Percentiles rank a stretch among this genome's conserved stretches.
These are phyloP conservation scores for Celastrina argiolus DNA, from an alignment of 2,888 invertebrate genomes.

Conservation along the genomic window DNA sequence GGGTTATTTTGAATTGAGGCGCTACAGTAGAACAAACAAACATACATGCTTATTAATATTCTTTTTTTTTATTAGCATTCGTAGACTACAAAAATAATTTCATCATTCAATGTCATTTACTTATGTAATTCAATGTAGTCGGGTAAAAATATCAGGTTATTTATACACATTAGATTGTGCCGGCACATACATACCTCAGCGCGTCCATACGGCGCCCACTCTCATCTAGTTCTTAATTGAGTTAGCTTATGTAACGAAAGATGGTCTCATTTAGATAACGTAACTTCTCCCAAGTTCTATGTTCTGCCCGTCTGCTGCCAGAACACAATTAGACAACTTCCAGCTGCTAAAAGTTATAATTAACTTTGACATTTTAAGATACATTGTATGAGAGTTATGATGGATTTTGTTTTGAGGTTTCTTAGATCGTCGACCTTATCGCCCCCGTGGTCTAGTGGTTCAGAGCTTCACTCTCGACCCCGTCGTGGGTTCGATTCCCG, in stretches of 20 bases:
- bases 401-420: constrained; percentile 14
- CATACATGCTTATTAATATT: no score
- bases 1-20: no score
- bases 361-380: constrained; percentile 33
- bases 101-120: no score
- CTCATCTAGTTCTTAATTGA: constrained; percentile 79
- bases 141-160: not conserved
- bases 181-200: constrained; percentile 47
- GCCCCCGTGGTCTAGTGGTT: no score
- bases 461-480: no score
- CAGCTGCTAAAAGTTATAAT: constrained; percentile 40
- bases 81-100: no score
- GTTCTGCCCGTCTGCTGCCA: constrained; percentile 31
- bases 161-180: no score
- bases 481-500: no score
- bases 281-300: constrained; percentile 48
- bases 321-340: constrained; percentile 55
- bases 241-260: constrained; percentile 79
- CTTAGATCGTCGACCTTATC: no score
- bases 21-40: no score
- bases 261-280: constrained; percentile 79
- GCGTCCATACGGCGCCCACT: constrained; percentile 62
- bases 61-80: no score
- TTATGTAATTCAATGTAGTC: no score
- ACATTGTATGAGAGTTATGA: not conserved